A percentile compares a stretch with the other conserved stretches of the same genome.
Evolutionary conservation across 2,113 vertebrate species (phyloP).

Genomic region (Pseudorasbora parva): DNA sequence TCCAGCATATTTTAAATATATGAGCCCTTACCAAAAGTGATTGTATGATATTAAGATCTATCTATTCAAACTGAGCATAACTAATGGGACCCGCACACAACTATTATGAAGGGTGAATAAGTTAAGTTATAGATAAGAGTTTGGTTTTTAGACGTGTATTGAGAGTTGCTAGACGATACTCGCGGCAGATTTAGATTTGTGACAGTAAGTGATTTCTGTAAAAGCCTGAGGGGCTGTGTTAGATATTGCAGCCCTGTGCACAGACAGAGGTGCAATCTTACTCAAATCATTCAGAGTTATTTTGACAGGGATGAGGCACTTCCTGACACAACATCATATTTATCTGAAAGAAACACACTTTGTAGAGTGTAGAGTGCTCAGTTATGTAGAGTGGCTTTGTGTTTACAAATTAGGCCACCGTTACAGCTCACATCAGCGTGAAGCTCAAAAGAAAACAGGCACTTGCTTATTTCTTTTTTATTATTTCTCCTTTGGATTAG

Average conservation of each 20-base stretch:
- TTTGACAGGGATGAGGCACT: background rate
- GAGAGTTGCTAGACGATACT: too few relatives aligned
- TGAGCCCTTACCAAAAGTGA: too few relatives aligned
- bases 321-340: background rate
- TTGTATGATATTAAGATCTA: too few relatives aligned
- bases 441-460: slow-evolving; percentile 27
- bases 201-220: slow-evolving; percentile 35
- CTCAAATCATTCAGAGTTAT: slow-evolving; percentile 1
- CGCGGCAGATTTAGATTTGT: too few relatives aligned
- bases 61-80: too few relatives aligned
- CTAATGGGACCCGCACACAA: too few relatives aligned
- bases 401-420: slow-evolving; percentile 14
- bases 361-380: too few relatives aligned
- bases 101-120: too few relatives aligned
- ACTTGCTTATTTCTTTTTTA: slow-evolving; percentile 20
- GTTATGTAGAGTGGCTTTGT: background rate
- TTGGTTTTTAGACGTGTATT: too few relatives aligned
- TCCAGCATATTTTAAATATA: too few relatives aligned
- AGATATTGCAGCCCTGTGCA: background rate
- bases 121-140: too few relatives aligned
- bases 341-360: background rate
- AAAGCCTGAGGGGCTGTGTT: background rate
- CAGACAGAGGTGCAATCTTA: slow-evolving; percentile 29
- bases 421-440: slow-evolving; percentile 16
- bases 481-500: background rate